Percentiles rank a stretch among this genome's conserved stretches.
phyloP scores from a whole-genome alignment of 2,888 invertebrate species.

The Eugnorisma glareosa region DNA sequence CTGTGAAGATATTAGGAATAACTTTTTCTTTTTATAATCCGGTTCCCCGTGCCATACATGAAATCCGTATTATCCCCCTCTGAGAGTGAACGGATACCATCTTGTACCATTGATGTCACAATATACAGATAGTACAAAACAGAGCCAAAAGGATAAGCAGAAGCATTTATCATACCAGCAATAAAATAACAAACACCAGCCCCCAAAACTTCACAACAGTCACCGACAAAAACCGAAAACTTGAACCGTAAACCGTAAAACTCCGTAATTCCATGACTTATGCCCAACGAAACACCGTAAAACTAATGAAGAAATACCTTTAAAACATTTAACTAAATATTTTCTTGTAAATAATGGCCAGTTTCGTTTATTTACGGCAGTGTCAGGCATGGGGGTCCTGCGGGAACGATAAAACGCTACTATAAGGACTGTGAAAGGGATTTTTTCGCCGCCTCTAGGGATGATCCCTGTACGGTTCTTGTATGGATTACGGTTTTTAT shows the following conservation, averaged over 20 bases:
- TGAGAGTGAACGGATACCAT: neutral
- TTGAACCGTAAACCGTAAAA: constrained; percentile 46
- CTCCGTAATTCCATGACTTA: constrained; percentile 49
- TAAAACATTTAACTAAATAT: constrained; percentile 57
- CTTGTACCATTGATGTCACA: neutral
- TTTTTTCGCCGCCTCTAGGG: constrained; percentile 58
- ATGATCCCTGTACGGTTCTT: constrained; percentile 33
- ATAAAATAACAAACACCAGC: constrained; percentile 30
- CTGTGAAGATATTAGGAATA: neutral
- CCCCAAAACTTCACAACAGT: constrained; percentile 8
- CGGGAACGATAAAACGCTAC: constrained; percentile 60
- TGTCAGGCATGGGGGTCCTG: constrained; percentile 23
- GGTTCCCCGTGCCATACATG: neutral
- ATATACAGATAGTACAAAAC: neutral
- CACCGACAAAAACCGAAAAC: constrained; percentile 46
- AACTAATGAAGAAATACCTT: constrained; percentile 56
- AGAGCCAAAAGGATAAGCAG: neutral
- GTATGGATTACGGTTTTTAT: constrained; percentile 25
- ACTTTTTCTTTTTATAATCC: neutral
- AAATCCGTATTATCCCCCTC: neutral
- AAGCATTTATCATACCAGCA: constrained; percentile 17
- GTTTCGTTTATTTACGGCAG: constrained; percentile 59
- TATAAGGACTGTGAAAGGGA: constrained; percentile 49
- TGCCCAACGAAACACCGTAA: constrained; percentile 42
- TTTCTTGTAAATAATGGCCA: constrained; percentile 51